These are phyloP conservation scores for Piezodorus guildinii DNA, from an alignment of 1,140 invertebrate species.

Conservation along the genomic window DNA sequence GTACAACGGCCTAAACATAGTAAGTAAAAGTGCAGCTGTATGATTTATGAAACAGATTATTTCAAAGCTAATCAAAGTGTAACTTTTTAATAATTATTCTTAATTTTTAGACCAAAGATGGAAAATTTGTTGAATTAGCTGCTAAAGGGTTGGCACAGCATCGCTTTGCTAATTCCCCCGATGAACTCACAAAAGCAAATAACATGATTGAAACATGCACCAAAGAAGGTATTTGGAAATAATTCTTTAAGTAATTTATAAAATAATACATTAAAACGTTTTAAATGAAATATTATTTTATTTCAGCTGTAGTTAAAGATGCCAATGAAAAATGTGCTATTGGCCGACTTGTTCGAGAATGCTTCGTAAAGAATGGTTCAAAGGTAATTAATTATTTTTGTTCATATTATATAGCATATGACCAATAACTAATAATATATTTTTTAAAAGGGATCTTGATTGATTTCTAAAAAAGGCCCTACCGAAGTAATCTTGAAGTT, in stretches of 20 bases:
- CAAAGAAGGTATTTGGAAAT: slow-evolving; percentile 26
- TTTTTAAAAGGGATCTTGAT: too few species aligned
- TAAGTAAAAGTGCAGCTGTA: slow-evolving; percentile 17
- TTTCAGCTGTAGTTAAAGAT: slow-evolving; percentile 27
- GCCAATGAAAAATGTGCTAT: slow-evolving; percentile 29
- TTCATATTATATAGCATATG: not conserved
- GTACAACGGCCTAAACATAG: slow-evolving; percentile 28
- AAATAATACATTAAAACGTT: not conserved
- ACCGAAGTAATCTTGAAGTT: too few species aligned
- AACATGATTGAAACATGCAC: slow-evolving; percentile 28
- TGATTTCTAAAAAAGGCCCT: too few species aligned
- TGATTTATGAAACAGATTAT: too few species aligned
- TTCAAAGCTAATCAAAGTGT: not conserved
- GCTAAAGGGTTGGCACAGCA: slow-evolving; percentile 25
- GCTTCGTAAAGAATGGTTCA: slow-evolving; percentile 29
- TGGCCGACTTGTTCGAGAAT: slow-evolving; percentile 27
- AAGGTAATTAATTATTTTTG: slow-evolving; percentile 23
- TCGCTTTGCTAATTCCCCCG: slow-evolving; percentile 25
- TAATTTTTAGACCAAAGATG: slow-evolving; percentile 24
- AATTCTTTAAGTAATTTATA: not conserved
- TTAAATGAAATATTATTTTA: not conserved
- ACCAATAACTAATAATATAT: too few species aligned
- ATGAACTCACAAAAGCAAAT: slow-evolving; percentile 28
- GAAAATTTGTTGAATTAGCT: slow-evolving; percentile 25
- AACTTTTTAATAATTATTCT: not conserved